Base-by-base conservation (phyloP, 2,113 vertebrate genomes). In the Elaphurus davidianus region DNA sequence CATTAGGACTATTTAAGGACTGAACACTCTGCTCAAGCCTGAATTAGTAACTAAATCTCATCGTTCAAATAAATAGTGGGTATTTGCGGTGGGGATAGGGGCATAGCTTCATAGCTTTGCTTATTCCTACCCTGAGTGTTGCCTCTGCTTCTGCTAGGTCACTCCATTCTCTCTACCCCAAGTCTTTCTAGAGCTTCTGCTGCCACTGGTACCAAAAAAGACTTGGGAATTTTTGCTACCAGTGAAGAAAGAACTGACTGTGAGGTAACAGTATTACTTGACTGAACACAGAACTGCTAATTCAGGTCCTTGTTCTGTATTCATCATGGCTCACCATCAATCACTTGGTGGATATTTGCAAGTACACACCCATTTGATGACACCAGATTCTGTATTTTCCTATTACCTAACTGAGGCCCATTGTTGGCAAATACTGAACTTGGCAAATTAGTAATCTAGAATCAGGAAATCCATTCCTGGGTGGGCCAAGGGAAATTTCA, bases 371-470 rank as follows among this genome's bases (percentile, higher is more conserved):
- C 28, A 45, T 94, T 54, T 28, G 47, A 79, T 92, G 47, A 21
- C 6, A 47, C 33, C 36, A 45, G 84, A 87, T 64, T 81, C 60
- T 91, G 88, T 96, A 94, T 89, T 98, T 96, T 98, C 88, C 90
- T 81, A 59, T 91, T 95, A 78, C 28, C 36, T 67, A 93, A 28
- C 71, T 30, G 45, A 97, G 62, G 7, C 25, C 64, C 45, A 57
- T 16, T 67, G 1, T 87, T 96, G 87, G 71, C 78, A 92, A 92
- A 84, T 52, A 40, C 43, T 50, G 30, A 91, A 28, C 57, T 83
- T 97, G 87, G 50, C 33, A 67, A 60, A n/a, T 89, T 90, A 98
- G 84, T 25, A 90, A 79, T 55, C 71, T 90, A 47, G 84, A 95
- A 82, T 93, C 90, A 92, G 85, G 94, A 92, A 98, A 95, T 94